Evolutionary conservation across 2,888 invertebrate species (phyloP).

Genomic region (Proisotoma minuta): DNA sequence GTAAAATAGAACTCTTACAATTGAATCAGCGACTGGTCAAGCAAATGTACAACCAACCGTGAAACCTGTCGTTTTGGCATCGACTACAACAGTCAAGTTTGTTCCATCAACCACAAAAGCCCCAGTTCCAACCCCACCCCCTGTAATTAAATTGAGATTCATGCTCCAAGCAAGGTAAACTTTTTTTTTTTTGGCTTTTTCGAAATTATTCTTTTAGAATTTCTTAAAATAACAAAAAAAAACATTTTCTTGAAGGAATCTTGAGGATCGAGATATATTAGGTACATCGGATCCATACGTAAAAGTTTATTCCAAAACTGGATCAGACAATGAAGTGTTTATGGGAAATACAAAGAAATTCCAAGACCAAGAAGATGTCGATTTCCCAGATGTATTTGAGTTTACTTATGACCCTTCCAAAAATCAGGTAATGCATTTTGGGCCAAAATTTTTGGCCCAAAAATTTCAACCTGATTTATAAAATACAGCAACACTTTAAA

Average conservation of each 20-base stretch:
- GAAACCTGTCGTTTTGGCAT: slow-evolving; percentile 2
- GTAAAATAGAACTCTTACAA: too few relatives aligned
- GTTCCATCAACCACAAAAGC: slow-evolving; percentile 3
- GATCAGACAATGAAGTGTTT: slow-evolving; percentile 26
- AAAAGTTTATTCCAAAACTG: slow-evolving; percentile 34
- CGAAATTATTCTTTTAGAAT: neutral
- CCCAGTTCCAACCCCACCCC: slow-evolving; percentile 11
- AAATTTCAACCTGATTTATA: too few relatives aligned
- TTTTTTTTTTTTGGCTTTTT: neutral
- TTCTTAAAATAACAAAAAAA: too few relatives aligned
- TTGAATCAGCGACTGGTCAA: too few relatives aligned
- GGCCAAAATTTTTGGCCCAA: too few relatives aligned
- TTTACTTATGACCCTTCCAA: slow-evolving; percentile 33
- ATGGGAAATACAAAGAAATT: slow-evolving; percentile 38
- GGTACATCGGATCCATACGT: slow-evolving; percentile 40
- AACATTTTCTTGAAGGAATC: slow-evolving; percentile 18
- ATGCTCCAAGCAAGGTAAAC: slow-evolving; percentile 41
- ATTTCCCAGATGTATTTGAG: slow-evolving; percentile 38
- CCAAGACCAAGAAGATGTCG: slow-evolving; percentile 40
- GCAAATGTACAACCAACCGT: neutral
- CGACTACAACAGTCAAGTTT: neutral
- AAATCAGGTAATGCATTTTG: too few relatives aligned
- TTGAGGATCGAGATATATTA: slow-evolving; percentile 38
- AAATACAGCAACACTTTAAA: neutral
- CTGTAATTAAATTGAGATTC: slow-evolving; percentile 29